These are phyloP conservation scores for Choloepus didactylus DNA, from an alignment of 2,797 vertebrate genomes.

Conservation along the genomic window DNA sequence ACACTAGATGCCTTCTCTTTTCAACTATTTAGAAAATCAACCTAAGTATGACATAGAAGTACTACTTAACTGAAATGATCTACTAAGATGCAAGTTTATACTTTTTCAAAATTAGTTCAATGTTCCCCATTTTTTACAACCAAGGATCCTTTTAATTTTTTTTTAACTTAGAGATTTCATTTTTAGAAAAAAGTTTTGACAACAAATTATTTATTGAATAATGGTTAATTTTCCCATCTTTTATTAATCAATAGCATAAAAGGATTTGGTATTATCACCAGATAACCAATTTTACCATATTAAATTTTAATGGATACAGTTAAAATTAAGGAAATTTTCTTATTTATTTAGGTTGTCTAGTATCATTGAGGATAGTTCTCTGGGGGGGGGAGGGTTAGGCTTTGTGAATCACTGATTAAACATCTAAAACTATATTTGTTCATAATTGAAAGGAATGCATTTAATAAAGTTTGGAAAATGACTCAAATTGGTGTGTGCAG, in stretches of 20 bases:
- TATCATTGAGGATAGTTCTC: neutral
- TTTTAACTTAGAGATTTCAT: neutral
- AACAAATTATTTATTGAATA: neutral
- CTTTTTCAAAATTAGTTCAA: neutral
- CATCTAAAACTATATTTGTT: neutral
- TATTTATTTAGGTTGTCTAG: neutral
- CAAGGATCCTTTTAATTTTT: neutral
- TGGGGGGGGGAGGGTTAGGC: neutral
- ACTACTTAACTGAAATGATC: neutral
- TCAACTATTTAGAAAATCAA: neutral
- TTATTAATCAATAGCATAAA: neutral
- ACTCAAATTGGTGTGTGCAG: accelerated
- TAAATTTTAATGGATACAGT: neutral
- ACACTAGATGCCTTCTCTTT: neutral
- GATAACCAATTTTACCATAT: neutral
- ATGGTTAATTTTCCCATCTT: neutral
- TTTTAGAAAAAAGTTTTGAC: conserved; percentile 16
- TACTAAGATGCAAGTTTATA: neutral
- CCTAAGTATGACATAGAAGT: neutral
- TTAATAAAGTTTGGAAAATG: neutral
- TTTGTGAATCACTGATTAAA: neutral
- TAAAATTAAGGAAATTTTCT: neutral
- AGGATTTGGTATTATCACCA: neutral
- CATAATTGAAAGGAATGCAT: neutral
- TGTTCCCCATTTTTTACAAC: neutral